Base-by-base conservation (phyloP, 2,797 vertebrate species). In the Halcyon smyrnensis region DNA sequence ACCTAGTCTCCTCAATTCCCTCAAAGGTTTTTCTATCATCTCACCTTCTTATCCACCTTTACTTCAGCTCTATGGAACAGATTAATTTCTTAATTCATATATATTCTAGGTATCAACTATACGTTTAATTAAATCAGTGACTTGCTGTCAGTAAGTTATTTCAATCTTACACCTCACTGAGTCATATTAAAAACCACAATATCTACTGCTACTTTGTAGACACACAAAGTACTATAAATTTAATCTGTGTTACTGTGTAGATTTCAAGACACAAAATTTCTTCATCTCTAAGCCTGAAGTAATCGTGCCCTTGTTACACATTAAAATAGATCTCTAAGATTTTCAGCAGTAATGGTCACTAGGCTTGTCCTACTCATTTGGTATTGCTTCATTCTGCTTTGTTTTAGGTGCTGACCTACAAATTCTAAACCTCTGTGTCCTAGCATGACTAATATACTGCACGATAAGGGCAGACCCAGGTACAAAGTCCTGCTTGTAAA, bases 401-500 rank as follows among this genome's bases (percentile, higher is more conserved):
- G 12, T 82, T 85, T 17, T 27, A 69, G 86, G n/a, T 68, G 75
- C 39, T 70, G n/a, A 90, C 50, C 27, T 37, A 70, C 3, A 32
- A 20, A 85, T 74, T 85, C 76, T 84, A 51, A 39, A 90, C 70
- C 59, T 53, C 59, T 71, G 50, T 0, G 5, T 59, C 37, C 51
- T 32, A 39, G 48, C 71, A 46, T 94, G 88, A 93, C 80, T 83
- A 91, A 90, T 17, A 48, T 12, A 18, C 51, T 57, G 51, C 53
- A 37, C 0, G 25, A 32, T 67, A 87, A 89, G 30, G 59, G 71
- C 82, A 89, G 37, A 67, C 20, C 30, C 50, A 25, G 51, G 81
- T 89, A 94, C 87, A 92, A 96, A 89, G 73, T 80, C 75, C 63
- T 28, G 56, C 24, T 63, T 87, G 50, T 76, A 65, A 87, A 89